These are phyloP conservation scores for Drosophila prosaltans DNA, from an alignment of 1,140 invertebrate genomes.

Conservation along the genomic window DNA sequence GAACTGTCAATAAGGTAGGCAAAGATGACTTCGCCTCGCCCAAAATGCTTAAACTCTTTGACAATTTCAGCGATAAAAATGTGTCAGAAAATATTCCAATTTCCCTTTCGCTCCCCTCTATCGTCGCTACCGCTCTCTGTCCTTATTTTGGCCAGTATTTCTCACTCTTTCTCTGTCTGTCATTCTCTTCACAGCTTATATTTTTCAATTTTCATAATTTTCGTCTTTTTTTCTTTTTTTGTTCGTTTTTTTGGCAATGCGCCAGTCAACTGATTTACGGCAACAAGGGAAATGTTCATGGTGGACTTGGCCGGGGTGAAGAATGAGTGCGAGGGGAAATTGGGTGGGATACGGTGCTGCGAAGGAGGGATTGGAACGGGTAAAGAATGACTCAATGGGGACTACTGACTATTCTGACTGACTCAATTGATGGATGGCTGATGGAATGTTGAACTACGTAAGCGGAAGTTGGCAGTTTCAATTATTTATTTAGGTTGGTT, in stretches of 20 bases:
- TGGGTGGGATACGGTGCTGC: too few relatives aligned
- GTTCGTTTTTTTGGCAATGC: conserved; percentile 26
- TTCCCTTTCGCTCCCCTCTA: background rate
- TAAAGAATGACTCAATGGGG: conserved; percentile 12
- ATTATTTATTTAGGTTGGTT: conserved; percentile 21
- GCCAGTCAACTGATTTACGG: conserved; percentile 25
- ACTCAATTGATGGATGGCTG: conserved; percentile 21
- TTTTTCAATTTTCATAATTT: conserved; percentile 26
- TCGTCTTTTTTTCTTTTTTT: conserved; percentile 10
- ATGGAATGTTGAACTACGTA: conserved; percentile 21
- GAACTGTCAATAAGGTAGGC: conserved; percentile 21
- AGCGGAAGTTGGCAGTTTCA: conserved; percentile 21
- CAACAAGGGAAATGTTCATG: conserved; percentile 15
- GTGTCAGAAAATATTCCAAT: conserved; percentile 11
- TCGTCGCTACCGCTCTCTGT: background rate
- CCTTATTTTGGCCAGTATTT: background rate
- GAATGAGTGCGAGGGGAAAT: background rate
- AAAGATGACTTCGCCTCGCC: background rate
- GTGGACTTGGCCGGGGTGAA: background rate
- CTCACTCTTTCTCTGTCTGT: conserved; percentile 6
- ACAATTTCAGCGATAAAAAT: conserved; percentile 70
- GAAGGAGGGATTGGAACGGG: background rate
- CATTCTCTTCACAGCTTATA: conserved; percentile 17
- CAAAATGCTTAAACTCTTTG: conserved; percentile 72
- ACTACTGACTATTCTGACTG: conserved; percentile 13